Percentiles rank a stretch among this genome's conserved stretches.
phyloP scores from a whole-genome alignment of 2,113 vertebrate genomes.

The Stegastes partitus region DNA sequence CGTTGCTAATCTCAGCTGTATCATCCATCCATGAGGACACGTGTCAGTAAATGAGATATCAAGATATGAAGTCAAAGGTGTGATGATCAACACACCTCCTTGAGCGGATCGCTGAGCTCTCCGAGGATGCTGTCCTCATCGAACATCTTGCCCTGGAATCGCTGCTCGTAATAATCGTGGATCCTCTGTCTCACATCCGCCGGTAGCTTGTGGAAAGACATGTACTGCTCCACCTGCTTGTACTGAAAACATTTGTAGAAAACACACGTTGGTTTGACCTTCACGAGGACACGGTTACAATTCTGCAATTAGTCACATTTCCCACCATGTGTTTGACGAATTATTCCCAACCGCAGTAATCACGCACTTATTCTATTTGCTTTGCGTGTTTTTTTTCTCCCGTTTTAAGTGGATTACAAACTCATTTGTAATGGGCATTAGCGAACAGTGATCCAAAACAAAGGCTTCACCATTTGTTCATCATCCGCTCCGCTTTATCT shows the following conservation, averaged over 20 bases:
- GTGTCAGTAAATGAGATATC: background rate
- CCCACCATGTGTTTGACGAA: conserved; percentile 56
- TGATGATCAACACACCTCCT: conserved; percentile 86
- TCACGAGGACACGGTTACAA: background rate
- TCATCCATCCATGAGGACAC: background rate
- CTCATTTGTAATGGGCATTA: conserved; percentile 73
- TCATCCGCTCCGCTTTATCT: conserved; percentile 67
- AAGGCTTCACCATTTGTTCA: conserved; percentile 61
- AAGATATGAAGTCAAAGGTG: background rate
- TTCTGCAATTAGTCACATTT: conserved; percentile 50
- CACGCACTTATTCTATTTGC: conserved; percentile 41
- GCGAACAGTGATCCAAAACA: conserved; percentile 65
- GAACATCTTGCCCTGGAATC: conserved; percentile 99
- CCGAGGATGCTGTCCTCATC: conserved; percentile 96
- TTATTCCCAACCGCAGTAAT: conserved; percentile 38
- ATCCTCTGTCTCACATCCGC: conserved; percentile 97
- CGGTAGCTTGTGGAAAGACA: conserved; percentile 98
- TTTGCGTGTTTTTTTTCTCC: conserved; percentile 22
- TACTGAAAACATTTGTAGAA: conserved; percentile 85
- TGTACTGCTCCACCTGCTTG: conserved; percentile 99
- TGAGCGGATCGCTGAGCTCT: conserved; percentile 98
- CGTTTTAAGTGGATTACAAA: conserved; percentile 75
- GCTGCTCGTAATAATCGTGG: conserved; percentile 98
- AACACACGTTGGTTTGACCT: conserved; percentile 43
- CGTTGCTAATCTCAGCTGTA: background rate